A percentile compares a stretch with the other conserved stretches of the same genome.
Conservation (phyloP, 1,140 invertebrate genomes). For the Bombyx mandarina region DNA sequence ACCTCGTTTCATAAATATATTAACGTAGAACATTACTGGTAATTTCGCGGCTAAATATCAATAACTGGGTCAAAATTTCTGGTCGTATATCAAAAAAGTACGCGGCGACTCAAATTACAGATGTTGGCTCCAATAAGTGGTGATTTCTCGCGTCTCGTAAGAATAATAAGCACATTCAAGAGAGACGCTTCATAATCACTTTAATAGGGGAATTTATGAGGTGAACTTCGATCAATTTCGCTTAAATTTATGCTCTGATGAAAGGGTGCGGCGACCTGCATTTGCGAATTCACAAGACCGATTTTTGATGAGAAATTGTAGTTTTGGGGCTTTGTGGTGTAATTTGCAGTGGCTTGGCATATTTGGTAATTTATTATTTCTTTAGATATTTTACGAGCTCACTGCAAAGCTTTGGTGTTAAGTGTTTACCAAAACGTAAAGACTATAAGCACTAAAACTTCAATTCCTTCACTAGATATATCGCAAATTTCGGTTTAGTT, state of each 20-base stretch:
- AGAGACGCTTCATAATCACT: background rate
- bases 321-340: background rate
- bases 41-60: constrained; percentile 1
- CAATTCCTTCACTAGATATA: too few species aligned
- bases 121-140: constrained; percentile 7
- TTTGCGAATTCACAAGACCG: background rate
- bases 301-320: background rate
- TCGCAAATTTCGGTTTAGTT: too few species aligned
- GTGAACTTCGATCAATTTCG: constrained; percentile 21
- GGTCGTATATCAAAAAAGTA: constrained; percentile 4
- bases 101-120: constrained; percentile 14
- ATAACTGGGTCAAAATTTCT: constrained; percentile 1
- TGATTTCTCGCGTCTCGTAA: constrained; percentile 1
- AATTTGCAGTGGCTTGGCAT: too few species aligned
- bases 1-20: background rate
- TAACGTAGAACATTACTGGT: background rate
- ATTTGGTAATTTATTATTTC: too few species aligned
- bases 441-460: too few species aligned
- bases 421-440: too few species aligned
- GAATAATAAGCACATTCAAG: constrained; percentile 12
- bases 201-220: constrained; percentile 18
- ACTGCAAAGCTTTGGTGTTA: too few species aligned
- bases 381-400: too few species aligned
- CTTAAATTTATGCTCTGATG: constrained; percentile 19
- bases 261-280: background rate